Conservation (phyloP, 2,797 vertebrate genomes). For the Fistularia tabacaria region DNA sequence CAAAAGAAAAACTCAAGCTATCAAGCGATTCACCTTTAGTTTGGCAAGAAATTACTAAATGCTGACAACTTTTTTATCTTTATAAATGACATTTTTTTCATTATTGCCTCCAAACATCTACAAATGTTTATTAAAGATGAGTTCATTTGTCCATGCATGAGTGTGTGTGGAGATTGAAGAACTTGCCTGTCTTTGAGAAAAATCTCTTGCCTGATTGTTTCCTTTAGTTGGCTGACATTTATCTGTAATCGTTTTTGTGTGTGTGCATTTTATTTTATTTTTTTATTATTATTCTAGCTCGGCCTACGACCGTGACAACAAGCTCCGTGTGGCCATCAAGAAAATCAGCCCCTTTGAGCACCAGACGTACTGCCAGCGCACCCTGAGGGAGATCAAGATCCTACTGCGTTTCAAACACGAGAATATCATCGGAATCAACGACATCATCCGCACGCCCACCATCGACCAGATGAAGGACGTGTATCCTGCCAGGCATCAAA, state of each 20-base stretch:
- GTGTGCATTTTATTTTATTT: not conserved
- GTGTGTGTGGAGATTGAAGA: too few species aligned
- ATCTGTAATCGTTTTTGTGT: not conserved
- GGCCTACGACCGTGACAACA: conserved; percentile 78
- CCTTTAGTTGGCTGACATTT: not conserved
- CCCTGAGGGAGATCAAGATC: conserved; percentile 89
- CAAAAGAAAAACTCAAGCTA: too few species aligned
- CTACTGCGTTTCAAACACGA: conserved; percentile 87
- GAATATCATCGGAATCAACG: conserved; percentile 89
- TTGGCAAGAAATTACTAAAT: too few species aligned
- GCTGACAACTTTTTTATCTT: too few species aligned
- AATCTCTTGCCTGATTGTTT: too few species aligned
- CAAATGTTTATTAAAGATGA: too few species aligned
- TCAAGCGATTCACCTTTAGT: too few species aligned
- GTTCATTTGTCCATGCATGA: too few species aligned
- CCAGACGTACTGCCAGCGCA: conserved; percentile 90
- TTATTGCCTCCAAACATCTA: too few species aligned
- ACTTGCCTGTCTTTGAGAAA: too few species aligned
- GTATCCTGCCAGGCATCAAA: conserved; percentile 73
- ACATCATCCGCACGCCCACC: conserved; percentile 81
- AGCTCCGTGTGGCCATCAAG: conserved; percentile 87
- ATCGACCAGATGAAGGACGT: conserved; percentile 89
- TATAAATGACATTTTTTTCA: too few species aligned
- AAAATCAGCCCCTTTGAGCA: conserved; percentile 93
- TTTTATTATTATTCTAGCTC: conserved; percentile 64